Evolutionary conservation across 2,888 invertebrate genomes (phyloP).

Genomic region (Agonum fuliginosum): DNA sequence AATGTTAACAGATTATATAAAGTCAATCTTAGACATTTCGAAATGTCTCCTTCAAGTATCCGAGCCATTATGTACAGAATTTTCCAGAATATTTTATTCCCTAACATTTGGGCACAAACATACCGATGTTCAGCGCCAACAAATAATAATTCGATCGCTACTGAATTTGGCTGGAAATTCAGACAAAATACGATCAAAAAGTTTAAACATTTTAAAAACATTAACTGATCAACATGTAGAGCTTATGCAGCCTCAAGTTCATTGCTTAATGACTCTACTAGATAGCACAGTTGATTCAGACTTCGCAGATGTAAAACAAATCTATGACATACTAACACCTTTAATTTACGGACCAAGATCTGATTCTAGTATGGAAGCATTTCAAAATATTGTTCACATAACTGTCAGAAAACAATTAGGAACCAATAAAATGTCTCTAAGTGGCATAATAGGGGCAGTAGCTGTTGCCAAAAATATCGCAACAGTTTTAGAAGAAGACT

Average conservation of each 20-base stretch:
- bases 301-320: constrained; percentile 82
- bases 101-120: constrained; percentile 71
- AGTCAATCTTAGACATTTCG: constrained; percentile 75
- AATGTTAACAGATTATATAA: constrained; percentile 75
- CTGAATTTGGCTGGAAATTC: constrained; percentile 67
- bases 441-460: constrained; percentile 85
- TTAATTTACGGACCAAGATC: constrained; percentile 78
- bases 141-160: constrained; percentile 68
- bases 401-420: constrained; percentile 89
- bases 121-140: constrained; percentile 66
- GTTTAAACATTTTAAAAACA: constrained; percentile 66
- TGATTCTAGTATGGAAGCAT: constrained; percentile 72
- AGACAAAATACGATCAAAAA: constrained; percentile 65
- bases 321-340: constrained; percentile 86
- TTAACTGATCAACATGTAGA: constrained; percentile 62
- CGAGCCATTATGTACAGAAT: constrained; percentile 75
- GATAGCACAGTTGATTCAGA: constrained; percentile 86
- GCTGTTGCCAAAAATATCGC: constrained; percentile 85
- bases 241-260: constrained; percentile 77
- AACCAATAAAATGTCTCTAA: constrained; percentile 77
- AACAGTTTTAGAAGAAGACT: constrained; percentile 72
- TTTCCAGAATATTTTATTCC: constrained; percentile 77
- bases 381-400: constrained; percentile 89
- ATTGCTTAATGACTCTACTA: constrained; percentile 80
- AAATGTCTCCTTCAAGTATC: constrained; percentile 74